Evolutionary conservation across 1,140 invertebrate species (phyloP).

Genomic region (Bathynomus jamesi): DNA sequence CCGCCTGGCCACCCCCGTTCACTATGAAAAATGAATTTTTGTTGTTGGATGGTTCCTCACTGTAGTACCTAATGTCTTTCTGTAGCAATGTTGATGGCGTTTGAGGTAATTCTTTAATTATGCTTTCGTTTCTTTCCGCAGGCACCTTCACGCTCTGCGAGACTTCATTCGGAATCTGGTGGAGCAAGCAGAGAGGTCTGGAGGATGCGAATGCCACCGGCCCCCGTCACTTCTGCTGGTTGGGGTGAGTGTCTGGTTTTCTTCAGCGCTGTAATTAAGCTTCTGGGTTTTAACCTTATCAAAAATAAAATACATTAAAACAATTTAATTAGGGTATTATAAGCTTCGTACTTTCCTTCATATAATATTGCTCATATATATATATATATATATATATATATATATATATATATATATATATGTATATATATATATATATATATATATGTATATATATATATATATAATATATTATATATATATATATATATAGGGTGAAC

Average conservation of each 20-base stretch:
- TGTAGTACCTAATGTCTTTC: no score
- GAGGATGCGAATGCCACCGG: constrained; percentile 31
- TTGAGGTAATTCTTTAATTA: no score
- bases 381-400: not conserved
- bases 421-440: not conserved
- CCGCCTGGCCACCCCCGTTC: no score
- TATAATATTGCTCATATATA: not conserved
- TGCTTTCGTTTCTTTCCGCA: constrained; percentile 4
- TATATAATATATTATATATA: not conserved
- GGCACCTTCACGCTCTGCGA: constrained; percentile 34
- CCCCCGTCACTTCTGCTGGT: constrained; percentile 33
- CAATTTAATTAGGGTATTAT: no score
- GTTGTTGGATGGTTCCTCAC: no score
- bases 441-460: not conserved
- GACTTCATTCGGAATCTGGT: constrained; percentile 35
- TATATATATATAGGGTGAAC: no score
- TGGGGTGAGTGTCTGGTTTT: constrained; percentile 18
- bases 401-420: not conserved
- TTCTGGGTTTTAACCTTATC: no score
- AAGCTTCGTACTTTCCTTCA: no score
- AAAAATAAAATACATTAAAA: no score
- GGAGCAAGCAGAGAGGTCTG: constrained; percentile 31
- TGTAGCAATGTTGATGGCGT: no score
- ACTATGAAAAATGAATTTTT: no score
- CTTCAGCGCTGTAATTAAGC: not conserved